phyloP scores from a whole-genome alignment of 2,113 vertebrate species.

The Rhipidura dahli region DNA sequence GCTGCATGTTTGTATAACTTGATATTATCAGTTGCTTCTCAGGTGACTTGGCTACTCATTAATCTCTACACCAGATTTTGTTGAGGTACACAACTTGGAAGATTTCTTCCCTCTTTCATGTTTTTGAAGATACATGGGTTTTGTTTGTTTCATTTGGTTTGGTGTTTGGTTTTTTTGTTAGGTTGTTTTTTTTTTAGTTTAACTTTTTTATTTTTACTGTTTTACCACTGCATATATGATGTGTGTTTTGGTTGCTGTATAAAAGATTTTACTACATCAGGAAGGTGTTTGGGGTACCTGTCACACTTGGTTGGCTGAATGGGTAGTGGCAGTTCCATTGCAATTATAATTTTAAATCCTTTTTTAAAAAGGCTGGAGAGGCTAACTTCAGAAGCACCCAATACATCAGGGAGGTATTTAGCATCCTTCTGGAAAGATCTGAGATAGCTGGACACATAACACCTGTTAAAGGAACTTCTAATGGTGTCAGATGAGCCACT shows the following conservation, averaged over 20 bases:
- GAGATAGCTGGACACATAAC: neutral
- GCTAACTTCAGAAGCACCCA: neutral
- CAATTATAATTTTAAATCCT: neutral
- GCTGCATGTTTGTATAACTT: fast-evolving
- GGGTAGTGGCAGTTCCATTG: neutral
- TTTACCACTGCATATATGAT: neutral
- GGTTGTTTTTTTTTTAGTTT: neutral
- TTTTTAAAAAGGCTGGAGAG: neutral
- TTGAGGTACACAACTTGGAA: neutral
- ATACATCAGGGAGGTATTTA: neutral
- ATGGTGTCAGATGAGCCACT: neutral
- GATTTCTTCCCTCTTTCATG: neutral
- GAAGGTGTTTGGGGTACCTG: neutral
- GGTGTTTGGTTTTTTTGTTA: neutral
- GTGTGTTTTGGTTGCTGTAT: neutral
- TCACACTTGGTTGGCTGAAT: neutral
- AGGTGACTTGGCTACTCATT: neutral
- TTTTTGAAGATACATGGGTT: neutral
- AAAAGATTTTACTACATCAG: neutral
- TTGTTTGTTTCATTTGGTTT: neutral
- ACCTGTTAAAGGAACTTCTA: neutral
- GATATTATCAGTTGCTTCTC: neutral
- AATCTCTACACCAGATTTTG: neutral
- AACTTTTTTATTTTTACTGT: neutral
- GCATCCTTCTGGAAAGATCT: neutral